These are phyloP conservation scores for Lordiphosa andalusiaca DNA, from an alignment of 2,888 invertebrate species.

Conservation along the genomic window DNA sequence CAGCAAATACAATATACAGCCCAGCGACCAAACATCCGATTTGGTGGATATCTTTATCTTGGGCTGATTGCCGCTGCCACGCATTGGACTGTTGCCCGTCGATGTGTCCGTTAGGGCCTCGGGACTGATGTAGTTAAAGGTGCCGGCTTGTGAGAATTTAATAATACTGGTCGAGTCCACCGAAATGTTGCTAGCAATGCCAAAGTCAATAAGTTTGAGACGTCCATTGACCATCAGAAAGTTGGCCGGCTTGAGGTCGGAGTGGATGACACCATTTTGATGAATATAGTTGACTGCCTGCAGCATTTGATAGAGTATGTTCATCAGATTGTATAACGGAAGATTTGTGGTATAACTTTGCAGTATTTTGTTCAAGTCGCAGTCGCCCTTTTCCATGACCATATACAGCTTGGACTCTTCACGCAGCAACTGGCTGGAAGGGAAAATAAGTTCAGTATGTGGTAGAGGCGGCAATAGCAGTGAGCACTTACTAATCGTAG, in stretches of 20 bases:
- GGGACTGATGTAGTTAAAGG: slow-evolving; percentile 97
- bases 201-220: slow-evolving; percentile 98
- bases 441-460: neutral
- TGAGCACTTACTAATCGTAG: slow-evolving; percentile 89
- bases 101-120: slow-evolving; percentile 90
- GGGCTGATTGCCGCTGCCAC: slow-evolving; percentile 80
- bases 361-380: slow-evolving; percentile 90
- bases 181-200: slow-evolving; percentile 93
- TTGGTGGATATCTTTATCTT: slow-evolving; percentile 89
- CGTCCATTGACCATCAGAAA: slow-evolving; percentile 92
- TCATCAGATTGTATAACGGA: slow-evolving; percentile 88
- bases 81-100: slow-evolving; percentile 79
- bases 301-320: slow-evolving; percentile 97
- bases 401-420: slow-evolving; percentile 86
- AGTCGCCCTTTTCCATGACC: slow-evolving; percentile 96
- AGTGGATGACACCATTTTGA: slow-evolving; percentile 94
- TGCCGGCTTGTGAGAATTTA: slow-evolving; percentile 91
- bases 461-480: neutral
- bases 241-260: slow-evolving; percentile 98
- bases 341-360: slow-evolving; percentile 83
- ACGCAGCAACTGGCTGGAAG: slow-evolving; percentile 85
- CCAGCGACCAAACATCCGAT: slow-evolving; percentile 98
- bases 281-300: slow-evolving; percentile 95
- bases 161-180: slow-evolving; percentile 93
- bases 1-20: slow-evolving; percentile 96